These are phyloP conservation scores for Heliocidaris tuberculata DNA, from an alignment of 35 echinoderm and acorn worm genomes.

Conservation along the genomic window DNA sequence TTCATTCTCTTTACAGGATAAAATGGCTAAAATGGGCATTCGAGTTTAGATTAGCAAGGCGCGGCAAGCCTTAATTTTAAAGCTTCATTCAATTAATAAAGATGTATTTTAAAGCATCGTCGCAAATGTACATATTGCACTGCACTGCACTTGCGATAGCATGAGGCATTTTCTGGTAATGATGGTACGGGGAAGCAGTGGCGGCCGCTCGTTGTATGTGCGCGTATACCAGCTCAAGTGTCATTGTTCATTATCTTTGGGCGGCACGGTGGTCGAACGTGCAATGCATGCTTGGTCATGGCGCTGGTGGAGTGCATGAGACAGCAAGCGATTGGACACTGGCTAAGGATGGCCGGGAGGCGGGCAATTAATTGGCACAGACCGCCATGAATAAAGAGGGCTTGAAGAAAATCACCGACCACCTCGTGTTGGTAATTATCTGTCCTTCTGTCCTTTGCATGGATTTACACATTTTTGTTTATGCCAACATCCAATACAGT, in stretches of 20 bases:
- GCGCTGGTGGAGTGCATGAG: neutral
- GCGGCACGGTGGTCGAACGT: neutral
- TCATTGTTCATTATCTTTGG: neutral
- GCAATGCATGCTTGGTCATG: neutral
- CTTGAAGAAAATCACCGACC: neutral
- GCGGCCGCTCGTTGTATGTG: neutral
- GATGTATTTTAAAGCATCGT: too few species aligned
- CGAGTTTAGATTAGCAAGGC: too few species aligned
- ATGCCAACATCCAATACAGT: neutral
- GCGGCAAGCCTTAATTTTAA: too few species aligned
- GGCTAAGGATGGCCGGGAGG: neutral
- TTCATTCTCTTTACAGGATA: too few species aligned
- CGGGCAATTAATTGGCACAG: neutral
- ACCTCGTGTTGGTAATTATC: neutral
- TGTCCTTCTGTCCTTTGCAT: neutral
- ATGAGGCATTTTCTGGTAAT: neutral
- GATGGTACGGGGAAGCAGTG: neutral
- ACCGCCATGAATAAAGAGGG: neutral
- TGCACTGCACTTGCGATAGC: neutral
- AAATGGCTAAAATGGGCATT: too few species aligned
- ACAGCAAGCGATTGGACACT: neutral
- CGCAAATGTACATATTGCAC: too few species aligned
- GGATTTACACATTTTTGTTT: neutral
- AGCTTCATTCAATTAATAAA: too few species aligned
- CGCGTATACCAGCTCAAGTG: neutral